Base-by-base conservation (phyloP, 2,113 vertebrate species). In the Ibidorhyncha struthersii region DNA sequence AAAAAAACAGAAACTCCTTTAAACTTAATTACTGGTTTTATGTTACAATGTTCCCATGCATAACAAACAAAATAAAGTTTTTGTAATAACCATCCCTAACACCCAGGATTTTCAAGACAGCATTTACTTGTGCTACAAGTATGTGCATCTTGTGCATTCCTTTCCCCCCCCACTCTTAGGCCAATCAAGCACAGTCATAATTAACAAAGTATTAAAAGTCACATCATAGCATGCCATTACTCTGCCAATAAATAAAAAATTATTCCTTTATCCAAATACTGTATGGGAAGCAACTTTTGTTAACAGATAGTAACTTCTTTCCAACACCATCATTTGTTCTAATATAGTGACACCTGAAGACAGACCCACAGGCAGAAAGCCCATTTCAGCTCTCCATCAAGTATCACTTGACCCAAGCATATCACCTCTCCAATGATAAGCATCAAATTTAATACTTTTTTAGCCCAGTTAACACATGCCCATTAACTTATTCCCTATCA, bases 161-260 rank as follows among this genome's bases (percentile, higher is more conserved):
- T 71, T 90, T 95, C 89, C 82, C 84, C 89, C 82, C 84, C 91
- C 91, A 94, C 65, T 91, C 86, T 61, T 92, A 74, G 1, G 84
- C 62, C 74, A 94, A 29, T 38, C 63, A 73, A 87, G 55, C 11
- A 59, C 67, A 88, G 55, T 14, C 91, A 78, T 77, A 93, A 95
- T 93, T 92, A 96, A 43, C 58, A 25, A 81, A 73, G 8, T 77
- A 86, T 56, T 56, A 79, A 7, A 72, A 92, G 36, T 72, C 69
- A 34, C 32, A 93, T 82, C n/a, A 45, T 2, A 78, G 21, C 56
- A 43, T 6, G 47, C 7, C 45, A 74, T 21, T 76, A 55, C 41
- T 66, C 15, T 47, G 59, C n/a, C 59, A 86, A 71, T 58, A 83
- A 81, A 76, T 43, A 38, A 76, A 23, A 29, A 63, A 58, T 2